Evolutionary conservation across 35 echinoderm and acorn worm genomes (phyloP), one percentile per base, ranked within the genome.

Genomic region (Ptychodera flava): DNA sequence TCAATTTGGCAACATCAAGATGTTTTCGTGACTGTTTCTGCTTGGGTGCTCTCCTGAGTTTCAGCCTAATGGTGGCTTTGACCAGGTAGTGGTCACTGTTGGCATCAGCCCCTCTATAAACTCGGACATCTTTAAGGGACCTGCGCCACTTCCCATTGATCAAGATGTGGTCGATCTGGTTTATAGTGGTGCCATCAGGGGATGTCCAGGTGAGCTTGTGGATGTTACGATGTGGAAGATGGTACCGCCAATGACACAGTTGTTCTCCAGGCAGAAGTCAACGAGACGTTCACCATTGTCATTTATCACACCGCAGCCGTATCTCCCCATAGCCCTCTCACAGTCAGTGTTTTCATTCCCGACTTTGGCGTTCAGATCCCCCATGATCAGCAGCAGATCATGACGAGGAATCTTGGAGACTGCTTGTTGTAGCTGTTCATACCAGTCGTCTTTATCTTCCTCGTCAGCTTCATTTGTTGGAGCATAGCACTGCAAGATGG

Each of bases 331-430:
- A 31, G 82, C 82, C 28, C 35, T 90, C 30, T 85, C 82, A 78
- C 32, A 77, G 28, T 81, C 83, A 14, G 30, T 29, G 16, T 85
- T 85, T 16, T 85, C 64, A 33, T 78, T 34, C 1, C 81, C 82
- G 37, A 90, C 89, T 34, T 90, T 90, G n/a, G 89, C 89, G 85
- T 90, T 90, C 1, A 90, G 35, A 38, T 90, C 89, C 28, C 89
- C 89, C 82, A 90, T 85, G 15, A 85, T 77, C 30, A 90, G 28
- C 1, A 22, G 6, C 29, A 90, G 35, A 36, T 77, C 89, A 35
- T 78, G 82, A 77, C 27, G 29, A 79, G 84, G 89, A 30, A 78
- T 80, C 12, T 37, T 90, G 33, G 78, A 28, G 31, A 90, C 27
- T 22, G 31, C 64, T 33, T 30, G 0, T 79, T 90, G 89, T 0